Percentiles rank a stretch among this genome's conserved stretches.
phyloP scores from a whole-genome alignment of 2,113 vertebrate genomes.

The Carassius carassius region DNA sequence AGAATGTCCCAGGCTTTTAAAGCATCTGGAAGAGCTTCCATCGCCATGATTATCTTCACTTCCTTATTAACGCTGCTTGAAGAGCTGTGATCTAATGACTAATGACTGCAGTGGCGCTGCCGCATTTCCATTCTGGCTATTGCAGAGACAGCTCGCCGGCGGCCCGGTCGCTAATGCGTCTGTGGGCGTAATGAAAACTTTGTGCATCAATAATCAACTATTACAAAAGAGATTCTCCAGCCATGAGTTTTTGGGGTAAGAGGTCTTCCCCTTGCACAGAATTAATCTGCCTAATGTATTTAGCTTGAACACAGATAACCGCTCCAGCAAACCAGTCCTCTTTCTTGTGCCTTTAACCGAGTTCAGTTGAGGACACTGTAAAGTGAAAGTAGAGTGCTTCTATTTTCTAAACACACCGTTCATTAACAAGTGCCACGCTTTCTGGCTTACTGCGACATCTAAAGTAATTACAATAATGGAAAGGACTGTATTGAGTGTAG shows the following conservation, averaged over 20 bases:
- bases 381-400: conserved; percentile 36
- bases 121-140: conserved; percentile 20
- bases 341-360: conserved; percentile 41
- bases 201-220: conserved; percentile 39
- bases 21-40: conserved; percentile 29
- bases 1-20: neutral
- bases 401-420: conserved; percentile 40
- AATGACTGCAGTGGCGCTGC: conserved; percentile 22
- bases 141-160: neutral
- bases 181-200: conserved; percentile 40
- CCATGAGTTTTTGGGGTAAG: conserved; percentile 18
- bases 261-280: conserved; percentile 14
- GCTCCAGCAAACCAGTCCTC: conserved; percentile 14
- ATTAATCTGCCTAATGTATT: conserved; percentile 46
- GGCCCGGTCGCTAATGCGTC: conserved; percentile 19
- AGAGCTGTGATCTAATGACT: conserved; percentile 33
- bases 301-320: conserved; percentile 14
- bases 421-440: conserved; percentile 36
- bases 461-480: conserved; percentile 60
- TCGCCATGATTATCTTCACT: conserved; percentile 28
- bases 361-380: conserved; percentile 35
- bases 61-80: conserved; percentile 32
- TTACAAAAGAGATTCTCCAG: conserved; percentile 21
- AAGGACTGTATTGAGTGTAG: conserved; percentile 44
- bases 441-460: conserved; percentile 45